phyloP scores from a whole-genome alignment of 1,140 invertebrate species.

The Phortica variegata region DNA sequence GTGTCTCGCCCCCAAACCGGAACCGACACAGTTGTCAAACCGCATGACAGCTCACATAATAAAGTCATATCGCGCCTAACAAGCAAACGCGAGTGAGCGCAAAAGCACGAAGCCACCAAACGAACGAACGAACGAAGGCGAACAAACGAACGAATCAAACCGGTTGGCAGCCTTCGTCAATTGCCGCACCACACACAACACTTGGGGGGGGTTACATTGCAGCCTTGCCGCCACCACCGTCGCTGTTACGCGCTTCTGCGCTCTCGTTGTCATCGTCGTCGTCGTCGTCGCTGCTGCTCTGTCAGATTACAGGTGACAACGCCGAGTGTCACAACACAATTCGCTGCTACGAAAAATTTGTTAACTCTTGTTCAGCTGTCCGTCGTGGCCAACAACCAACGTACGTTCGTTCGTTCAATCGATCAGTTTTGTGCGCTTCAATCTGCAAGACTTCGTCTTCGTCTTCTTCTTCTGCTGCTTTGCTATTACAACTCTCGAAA shows the following conservation, averaged over 20 bases:
- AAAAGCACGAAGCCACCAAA: not conserved
- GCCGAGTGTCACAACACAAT: conserved; percentile 37
- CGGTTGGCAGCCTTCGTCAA: conserved; percentile 26
- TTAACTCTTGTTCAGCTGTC: not conserved
- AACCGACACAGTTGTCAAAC: conserved; percentile 49
- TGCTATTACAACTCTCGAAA: too few relatives aligned
- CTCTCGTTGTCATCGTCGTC: not conserved
- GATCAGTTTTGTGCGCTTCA: conserved; percentile 19
- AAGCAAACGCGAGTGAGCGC: conserved; percentile 17
- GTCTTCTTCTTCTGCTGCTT: too few relatives aligned
- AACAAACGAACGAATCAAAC: conserved; percentile 11
- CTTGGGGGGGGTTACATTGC: conserved; percentile 10
- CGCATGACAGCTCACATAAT: conserved; percentile 51
- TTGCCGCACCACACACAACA: conserved; percentile 11
- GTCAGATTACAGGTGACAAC: conserved; percentile 48
- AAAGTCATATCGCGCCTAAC: conserved; percentile 51
- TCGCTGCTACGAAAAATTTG: not conserved
- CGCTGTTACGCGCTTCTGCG: conserved; percentile 8
- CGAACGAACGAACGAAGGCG: conserved; percentile 21
- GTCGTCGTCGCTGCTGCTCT: conserved; percentile 8
- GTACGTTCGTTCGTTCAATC: conserved; percentile 19
- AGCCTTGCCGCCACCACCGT: conserved; percentile 11
- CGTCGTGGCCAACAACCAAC: too few relatives aligned
- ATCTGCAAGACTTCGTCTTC: conserved; percentile 31
- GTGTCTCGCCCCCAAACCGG: too few relatives aligned